Base-by-base conservation (phyloP, 2,797 vertebrate species). In the Mormyrops attenuatus region DNA sequence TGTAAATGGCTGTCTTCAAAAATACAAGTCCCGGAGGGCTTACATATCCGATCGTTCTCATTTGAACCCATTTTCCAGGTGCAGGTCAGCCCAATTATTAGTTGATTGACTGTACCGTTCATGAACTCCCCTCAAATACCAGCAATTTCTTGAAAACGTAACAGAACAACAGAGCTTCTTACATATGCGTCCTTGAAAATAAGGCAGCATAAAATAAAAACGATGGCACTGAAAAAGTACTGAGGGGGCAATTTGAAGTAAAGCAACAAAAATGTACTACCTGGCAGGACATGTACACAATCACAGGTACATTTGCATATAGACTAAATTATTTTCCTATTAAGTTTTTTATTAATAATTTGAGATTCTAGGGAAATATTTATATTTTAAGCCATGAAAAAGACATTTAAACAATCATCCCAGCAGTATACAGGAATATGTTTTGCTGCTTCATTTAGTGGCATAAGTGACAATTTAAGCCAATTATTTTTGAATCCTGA, bases 351-450 rank as follows among this genome's bases (percentile, higher is more conserved):
- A 44, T 82, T 82, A 47, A 82, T 47, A 47, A 82, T 82, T 82
- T 44, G 6, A 82, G 41, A 47, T 82, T 44, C 77, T 20, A 44
- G 77, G 41, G 77, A 82, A 82, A 82, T 20, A 20, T 82, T 80
- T 47, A 82, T 82, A 82, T 82, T 82, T 41, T 82, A 44, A 82
- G 41, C 77, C 41, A 8, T 82, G 20, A 47, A 82, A 73, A 41
- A 80, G 38, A 1, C 73, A 80, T 44, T 41, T 80, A 47, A 80
- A 15, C 73, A 82, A 82, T 47, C 41, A 82, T 82, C 77, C 77
- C 77, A 82, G 77, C 41, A 82, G 77, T n/a, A 82, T 47, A 20
- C 77, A 82, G 77, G 41, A 82, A 82, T 82, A 82, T 9, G 77
- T 82, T 20, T 82, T 82, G 77, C 41, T 44, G 38, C 41, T 22